phyloP scores from a whole-genome alignment of 2,888 invertebrate genomes.

The Hipparchia semele region DNA sequence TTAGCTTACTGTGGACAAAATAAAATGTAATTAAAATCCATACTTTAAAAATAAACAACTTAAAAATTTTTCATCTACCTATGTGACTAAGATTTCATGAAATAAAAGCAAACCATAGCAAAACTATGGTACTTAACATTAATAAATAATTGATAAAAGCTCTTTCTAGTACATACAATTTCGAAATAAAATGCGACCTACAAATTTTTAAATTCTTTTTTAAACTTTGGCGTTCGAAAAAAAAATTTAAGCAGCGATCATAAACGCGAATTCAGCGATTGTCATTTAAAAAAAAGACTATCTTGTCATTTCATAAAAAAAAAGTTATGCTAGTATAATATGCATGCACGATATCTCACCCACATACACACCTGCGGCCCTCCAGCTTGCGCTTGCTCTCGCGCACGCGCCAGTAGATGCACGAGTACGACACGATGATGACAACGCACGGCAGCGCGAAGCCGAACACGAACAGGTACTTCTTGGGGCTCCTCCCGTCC shows the following conservation, averaged over 20 bases:
- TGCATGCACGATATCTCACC: slow-evolving; percentile 56
- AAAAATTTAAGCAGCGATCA: no score
- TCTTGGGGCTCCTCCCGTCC: slow-evolving; percentile 91
- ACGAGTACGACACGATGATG: slow-evolving; percentile 92
- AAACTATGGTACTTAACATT: neutral
- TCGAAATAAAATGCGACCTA: no score
- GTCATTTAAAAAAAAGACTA: neutral
- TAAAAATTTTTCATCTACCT: neutral
- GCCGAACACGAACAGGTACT: slow-evolving; percentile 91
- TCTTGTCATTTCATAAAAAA: no score
- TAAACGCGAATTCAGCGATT: neutral
- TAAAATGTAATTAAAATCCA: neutral
- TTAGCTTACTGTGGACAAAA: slow-evolving; percentile 66
- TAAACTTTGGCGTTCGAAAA: no score
- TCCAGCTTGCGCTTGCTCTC: slow-evolving; percentile 88
- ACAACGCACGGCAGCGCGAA: slow-evolving; percentile 93
- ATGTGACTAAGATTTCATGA: no score
- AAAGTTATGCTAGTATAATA: neutral
- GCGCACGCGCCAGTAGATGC: slow-evolving; percentile 92
- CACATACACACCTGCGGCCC: slow-evolving; percentile 86
- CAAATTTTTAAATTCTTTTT: no score
- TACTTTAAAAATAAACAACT: neutral
- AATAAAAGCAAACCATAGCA: neutral
- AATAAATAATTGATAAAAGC: no score
- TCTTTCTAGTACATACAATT: no score